These are phyloP conservation scores for Myrmophylax atrothorax DNA, from an alignment of 2,113 vertebrate species.

Conservation along the genomic window DNA sequence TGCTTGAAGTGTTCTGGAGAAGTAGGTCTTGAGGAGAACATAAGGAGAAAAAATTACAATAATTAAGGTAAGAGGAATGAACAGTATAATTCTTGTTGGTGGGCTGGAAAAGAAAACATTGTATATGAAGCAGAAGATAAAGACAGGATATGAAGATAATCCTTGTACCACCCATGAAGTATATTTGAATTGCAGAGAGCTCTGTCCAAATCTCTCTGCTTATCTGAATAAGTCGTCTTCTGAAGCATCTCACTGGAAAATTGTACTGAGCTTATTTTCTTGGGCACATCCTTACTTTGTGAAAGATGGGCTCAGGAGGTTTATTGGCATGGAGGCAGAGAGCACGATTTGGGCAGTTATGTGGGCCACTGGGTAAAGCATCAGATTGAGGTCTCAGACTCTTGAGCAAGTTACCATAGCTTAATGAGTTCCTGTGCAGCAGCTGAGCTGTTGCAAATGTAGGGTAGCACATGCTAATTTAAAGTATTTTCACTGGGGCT, in stretches of 20 bases:
- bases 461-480: slow-evolving; percentile 36
- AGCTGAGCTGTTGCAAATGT: slow-evolving; percentile 55
- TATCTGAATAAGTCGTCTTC: background rate
- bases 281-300: background rate
- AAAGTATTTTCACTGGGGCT: slow-evolving; percentile 19
- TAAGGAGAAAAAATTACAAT: background rate
- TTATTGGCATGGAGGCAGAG: background rate
- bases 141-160: background rate
- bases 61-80: background rate
- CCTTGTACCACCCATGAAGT: background rate
- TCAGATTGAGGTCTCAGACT: slow-evolving; percentile 25
- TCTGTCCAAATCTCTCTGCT: background rate
- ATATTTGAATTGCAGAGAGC: background rate
- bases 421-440: slow-evolving; percentile 47
- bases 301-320: background rate
- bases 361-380: slow-evolving; percentile 49
- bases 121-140: background rate
- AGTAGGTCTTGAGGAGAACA: background rate
- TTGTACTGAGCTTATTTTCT: background rate
- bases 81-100: background rate
- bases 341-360: slow-evolving; percentile 6
- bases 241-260: slow-evolving; percentile 6
- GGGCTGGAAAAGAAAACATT: background rate
- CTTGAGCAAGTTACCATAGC: slow-evolving; percentile 57
- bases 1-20: background rate